Conservation (phyloP, 1,140 invertebrate species). For the Camponotus floridanus region DNA sequence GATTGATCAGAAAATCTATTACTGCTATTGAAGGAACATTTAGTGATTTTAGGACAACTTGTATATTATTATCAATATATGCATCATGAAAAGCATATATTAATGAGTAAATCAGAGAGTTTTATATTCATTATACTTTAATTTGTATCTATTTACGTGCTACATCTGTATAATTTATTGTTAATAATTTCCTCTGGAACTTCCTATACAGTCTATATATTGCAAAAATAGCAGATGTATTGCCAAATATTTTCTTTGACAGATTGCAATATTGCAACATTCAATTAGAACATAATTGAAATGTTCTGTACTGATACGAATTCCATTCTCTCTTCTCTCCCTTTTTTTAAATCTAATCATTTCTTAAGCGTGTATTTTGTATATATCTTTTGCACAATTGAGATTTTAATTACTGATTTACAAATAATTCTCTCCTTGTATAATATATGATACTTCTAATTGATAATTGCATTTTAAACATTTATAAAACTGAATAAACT, state of each 20-base stretch:
- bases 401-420: constrained; percentile 58
- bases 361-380: not conserved
- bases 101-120: not conserved
- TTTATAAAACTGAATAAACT: not conserved
- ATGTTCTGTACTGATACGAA: too few relatives aligned
- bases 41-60: too few relatives aligned
- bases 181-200: constrained; percentile 37
- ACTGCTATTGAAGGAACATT: too few relatives aligned
- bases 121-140: not conserved
- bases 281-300: too few relatives aligned
- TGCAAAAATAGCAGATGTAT: too few relatives aligned
- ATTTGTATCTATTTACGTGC: constrained; percentile 43
- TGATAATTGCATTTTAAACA: not conserved
- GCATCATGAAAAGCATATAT: not conserved
- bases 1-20: too few relatives aligned
- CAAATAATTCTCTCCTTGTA: constrained; percentile 37
- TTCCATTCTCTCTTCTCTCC: too few relatives aligned
- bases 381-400: not conserved
- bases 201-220: constrained; percentile 1
- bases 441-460: constrained; percentile 13
- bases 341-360: constrained; percentile 31
- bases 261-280: too few relatives aligned
- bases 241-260: too few relatives aligned
- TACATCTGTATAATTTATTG: constrained; percentile 8
- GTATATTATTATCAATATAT: not conserved